Conservation (phyloP, 2,113 vertebrate genomes). For the Phocoena sinus region DNA sequence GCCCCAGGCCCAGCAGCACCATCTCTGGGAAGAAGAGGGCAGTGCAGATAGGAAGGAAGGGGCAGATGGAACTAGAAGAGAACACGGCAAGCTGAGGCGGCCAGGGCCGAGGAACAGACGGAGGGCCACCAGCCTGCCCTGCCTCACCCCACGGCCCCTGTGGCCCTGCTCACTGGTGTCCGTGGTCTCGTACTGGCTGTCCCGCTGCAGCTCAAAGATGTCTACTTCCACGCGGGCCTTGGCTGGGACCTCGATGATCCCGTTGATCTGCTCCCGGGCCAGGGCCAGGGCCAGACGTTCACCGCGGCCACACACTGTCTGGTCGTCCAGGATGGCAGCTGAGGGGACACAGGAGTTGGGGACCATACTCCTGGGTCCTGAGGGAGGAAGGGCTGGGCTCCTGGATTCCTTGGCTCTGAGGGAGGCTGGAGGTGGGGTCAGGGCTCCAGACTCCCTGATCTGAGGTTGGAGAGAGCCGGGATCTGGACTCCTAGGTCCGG, state of each 20-base stretch:
- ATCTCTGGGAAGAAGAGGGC: background rate
- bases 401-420: background rate
- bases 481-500: background rate
- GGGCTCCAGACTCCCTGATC: background rate
- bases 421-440: background rate
- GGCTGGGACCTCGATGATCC: slow-evolving; percentile 84
- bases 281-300: slow-evolving; percentile 90
- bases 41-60: background rate
- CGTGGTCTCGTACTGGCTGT: slow-evolving; percentile 93
- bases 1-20: background rate
- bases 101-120: background rate
- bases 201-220: slow-evolving; percentile 90
- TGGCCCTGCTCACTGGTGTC: slow-evolving; percentile 89
- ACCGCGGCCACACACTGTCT: slow-evolving; percentile 87
- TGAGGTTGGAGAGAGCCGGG: background rate
- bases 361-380: slow-evolving; percentile 4
- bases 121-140: background rate
- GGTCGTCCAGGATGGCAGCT: slow-evolving; percentile 87
- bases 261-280: slow-evolving; percentile 92
- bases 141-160: background rate
- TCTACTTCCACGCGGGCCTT: slow-evolving; percentile 91
- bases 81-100: background rate
- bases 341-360: slow-evolving; percentile 35
- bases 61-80: background rate
- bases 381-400: background rate